Conservation (phyloP, 2,888 invertebrate species). For the Spisula subtruncata region DNA sequence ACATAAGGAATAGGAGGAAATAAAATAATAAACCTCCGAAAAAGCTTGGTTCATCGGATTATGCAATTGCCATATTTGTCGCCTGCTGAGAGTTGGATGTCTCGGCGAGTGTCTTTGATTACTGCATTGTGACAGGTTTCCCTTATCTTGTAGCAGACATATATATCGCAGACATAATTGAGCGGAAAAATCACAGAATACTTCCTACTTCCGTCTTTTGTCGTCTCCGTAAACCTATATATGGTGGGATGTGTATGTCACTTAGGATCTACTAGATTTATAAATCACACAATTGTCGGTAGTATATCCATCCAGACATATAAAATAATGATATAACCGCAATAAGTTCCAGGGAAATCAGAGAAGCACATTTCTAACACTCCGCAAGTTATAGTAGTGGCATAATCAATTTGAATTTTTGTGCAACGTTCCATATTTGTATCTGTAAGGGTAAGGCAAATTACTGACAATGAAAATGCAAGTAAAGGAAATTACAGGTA, state of each 20-base stretch:
- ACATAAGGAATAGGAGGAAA: background rate
- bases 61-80: slow-evolving; percentile 5
- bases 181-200: background rate
- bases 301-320: no score
- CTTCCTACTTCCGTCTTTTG: background rate
- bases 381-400: no score
- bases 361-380: no score
- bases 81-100: background rate
- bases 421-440: no score
- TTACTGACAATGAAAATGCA: no score
- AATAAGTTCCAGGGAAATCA: no score
- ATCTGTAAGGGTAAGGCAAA: no score
- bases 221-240: background rate
- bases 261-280: no score
- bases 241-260: background rate
- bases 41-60: background rate
- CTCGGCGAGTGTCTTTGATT: background rate
- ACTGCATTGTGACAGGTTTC: background rate
- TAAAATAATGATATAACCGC: no score
- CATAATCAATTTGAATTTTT: no score
- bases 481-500: no score
- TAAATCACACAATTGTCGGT: no score
- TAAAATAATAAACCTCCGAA: background rate
- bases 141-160: background rate
- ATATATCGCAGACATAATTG: background rate